Conservation (phyloP, 2,888 invertebrate genomes). For the Bombylius major region DNA sequence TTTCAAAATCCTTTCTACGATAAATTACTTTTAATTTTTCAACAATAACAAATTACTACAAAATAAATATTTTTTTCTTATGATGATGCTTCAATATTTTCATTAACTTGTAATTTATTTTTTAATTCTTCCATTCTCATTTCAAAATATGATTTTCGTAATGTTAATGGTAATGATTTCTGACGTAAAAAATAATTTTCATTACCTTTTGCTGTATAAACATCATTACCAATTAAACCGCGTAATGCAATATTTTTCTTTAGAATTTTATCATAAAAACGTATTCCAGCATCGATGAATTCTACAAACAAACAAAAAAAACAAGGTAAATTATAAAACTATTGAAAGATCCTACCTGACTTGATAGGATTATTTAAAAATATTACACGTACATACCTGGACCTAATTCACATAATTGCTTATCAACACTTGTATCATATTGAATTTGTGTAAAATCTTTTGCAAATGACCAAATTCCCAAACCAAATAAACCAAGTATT, state of each 20-base stretch:
- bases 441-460: constrained; percentile 51
- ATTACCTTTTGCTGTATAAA: constrained; percentile 56
- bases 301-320: constrained; percentile 21
- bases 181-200: constrained; percentile 52
- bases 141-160: constrained; percentile 55
- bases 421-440: constrained; percentile 52
- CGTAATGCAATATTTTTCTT: constrained; percentile 62
- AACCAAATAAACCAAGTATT: constrained; percentile 43
- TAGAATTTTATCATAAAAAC: constrained; percentile 57
- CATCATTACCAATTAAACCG: constrained; percentile 47
- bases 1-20: no score
- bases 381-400: constrained; percentile 19
- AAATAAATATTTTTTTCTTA: no score
- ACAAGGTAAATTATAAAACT: background rate
- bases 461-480: constrained; percentile 48
- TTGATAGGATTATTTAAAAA: no score
- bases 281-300: constrained; percentile 58
- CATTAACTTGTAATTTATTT: background rate
- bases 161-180: constrained; percentile 49
- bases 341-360: no score
- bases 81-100: no score
- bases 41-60: no score
- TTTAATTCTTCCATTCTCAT: constrained; percentile 35
- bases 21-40: no score
- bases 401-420: constrained; percentile 45